Percentiles rank a stretch among this genome's conserved stretches.
Conservation (phyloP, 2,888 invertebrate species). For the Tanypteryx hageni region DNA sequence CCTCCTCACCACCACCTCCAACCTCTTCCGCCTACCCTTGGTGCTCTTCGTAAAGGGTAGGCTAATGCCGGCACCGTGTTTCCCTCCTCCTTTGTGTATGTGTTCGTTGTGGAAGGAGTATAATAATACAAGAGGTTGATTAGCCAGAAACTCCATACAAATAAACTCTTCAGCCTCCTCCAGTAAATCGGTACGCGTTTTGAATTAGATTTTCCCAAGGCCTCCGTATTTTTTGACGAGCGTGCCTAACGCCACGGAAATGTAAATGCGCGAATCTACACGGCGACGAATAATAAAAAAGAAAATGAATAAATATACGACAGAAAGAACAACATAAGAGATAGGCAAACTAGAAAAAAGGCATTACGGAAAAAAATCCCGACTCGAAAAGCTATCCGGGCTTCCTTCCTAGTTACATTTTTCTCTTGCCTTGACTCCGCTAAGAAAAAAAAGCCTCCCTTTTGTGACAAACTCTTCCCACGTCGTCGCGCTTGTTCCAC, state of each 20-base stretch:
- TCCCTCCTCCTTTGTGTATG: too few relatives aligned
- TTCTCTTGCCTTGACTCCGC: not conserved
- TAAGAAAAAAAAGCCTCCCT: not conserved
- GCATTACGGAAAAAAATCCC: not conserved
- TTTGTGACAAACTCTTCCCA: not conserved
- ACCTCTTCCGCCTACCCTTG: too few relatives aligned
- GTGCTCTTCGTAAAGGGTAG: too few relatives aligned
- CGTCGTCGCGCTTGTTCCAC: not conserved
- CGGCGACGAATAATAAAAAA: not conserved
- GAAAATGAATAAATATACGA: not conserved
- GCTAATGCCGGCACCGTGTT: too few relatives aligned
- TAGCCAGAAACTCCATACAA: too few relatives aligned
- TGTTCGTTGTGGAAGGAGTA: too few relatives aligned
- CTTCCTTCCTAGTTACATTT: too few relatives aligned
- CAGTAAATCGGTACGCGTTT: not conserved
- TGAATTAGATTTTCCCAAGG: constrained; percentile 20
- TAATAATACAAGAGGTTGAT: too few relatives aligned
- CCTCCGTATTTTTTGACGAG: not conserved
- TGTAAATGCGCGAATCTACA: too few relatives aligned
- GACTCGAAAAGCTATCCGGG: too few relatives aligned
- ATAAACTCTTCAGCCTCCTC: not conserved
- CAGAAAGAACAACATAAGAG: not conserved
- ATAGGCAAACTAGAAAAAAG: not conserved
- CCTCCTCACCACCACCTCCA: not conserved
- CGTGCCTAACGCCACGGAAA: constrained; percentile 23